Base-by-base conservation (phyloP, 1,140 invertebrate species). In the Mya arenaria region DNA sequence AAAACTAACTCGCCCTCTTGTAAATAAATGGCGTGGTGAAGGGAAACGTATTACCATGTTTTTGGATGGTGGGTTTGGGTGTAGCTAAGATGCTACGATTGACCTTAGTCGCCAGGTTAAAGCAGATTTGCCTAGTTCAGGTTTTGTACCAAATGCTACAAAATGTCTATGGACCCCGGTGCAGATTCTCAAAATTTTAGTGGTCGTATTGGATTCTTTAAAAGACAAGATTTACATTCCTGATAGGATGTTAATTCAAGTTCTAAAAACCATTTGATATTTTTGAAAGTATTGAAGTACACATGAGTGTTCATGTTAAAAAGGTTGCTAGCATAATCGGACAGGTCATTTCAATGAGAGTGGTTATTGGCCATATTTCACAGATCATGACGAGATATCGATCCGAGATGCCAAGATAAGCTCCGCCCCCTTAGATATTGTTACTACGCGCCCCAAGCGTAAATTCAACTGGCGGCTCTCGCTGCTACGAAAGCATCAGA, bases 61-160 rank as follows among this genome's bases (percentile, higher is more conserved):
- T 77, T 63, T 77, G 44, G 74, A 66, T 36, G 74, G 68, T 25
- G 74, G 74, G 4, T 78, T 78, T 25, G 62, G 74, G 6, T 66
- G 60, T 4, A 28, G 28, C 41, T 60, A 34, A 3, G n/a, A 5
- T 10, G 72, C 23, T 23, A n/a, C 28, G 4, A 5, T 10, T n/a
- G 1, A 37, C 8, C 4, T 60, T 32, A 8, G 13, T 4, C 3
- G 3, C 10, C 4, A 34, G 19, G 25, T 74, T 19, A 77, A 48
- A 48, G 44, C 10, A 48, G 10, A n/a, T 13, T 48, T 48, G 10
- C 10, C 10, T 48, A 13, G 10, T 48, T 10, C n/a, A 13, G 44
- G 44, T 48, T 48, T 48, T 48, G 44, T 48, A 48, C 44, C 44
- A n/a, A 48, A 48, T 13, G 44, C 44, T 48, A n/a, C 10, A 48